Evolutionary conservation across 2,797 vertebrate species (phyloP).

Genomic region (Clarias fuscus): DNA sequence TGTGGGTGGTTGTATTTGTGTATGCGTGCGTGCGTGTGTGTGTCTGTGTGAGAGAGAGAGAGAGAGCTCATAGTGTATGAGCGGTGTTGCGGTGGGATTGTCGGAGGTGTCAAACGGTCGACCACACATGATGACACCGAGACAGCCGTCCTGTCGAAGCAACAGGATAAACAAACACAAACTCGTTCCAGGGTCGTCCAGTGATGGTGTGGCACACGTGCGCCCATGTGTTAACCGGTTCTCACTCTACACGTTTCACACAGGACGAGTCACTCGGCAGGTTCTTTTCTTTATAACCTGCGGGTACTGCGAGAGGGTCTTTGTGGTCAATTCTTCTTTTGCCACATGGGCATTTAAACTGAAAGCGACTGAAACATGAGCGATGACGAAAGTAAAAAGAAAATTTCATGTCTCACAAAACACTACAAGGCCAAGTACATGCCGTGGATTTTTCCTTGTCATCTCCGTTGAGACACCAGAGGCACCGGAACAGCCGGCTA

Average conservation of each 20-base stretch:
- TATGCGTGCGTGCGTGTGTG: conserved; percentile 17
- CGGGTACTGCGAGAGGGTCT: neutral
- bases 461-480: neutral
- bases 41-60: neutral
- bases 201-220: neutral
- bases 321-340: neutral
- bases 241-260: neutral
- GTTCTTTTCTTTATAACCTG: neutral
- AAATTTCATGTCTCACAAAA: neutral
- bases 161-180: conserved; percentile 41
- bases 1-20: neutral
- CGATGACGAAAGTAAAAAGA: neutral
- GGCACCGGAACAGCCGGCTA: neutral
- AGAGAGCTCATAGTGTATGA: neutral
- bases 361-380: neutral
- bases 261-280: conserved; percentile 3
- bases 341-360: neutral
- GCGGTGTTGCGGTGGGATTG: neutral
- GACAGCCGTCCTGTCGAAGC: conserved; percentile 19
- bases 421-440: neutral
- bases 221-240: neutral
- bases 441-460: neutral
- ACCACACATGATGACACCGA: conserved; percentile 44
- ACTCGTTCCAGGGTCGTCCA: neutral
- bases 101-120: conserved; percentile 24